phyloP scores from a whole-genome alignment of 2,888 invertebrate species.

The Diaprepes abbreviatus region DNA sequence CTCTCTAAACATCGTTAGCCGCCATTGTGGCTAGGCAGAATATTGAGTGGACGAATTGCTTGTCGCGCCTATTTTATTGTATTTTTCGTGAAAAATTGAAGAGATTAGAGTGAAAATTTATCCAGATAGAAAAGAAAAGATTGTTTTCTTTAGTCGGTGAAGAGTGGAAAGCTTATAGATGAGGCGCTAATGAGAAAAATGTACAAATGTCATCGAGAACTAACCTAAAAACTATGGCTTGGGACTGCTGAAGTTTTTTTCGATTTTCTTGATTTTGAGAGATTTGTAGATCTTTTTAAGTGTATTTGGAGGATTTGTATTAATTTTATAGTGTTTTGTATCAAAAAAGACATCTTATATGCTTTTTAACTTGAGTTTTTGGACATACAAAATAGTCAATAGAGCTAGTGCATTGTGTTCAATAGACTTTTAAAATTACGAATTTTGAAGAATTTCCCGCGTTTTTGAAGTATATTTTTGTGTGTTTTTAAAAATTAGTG shows the following conservation, averaged over 20 bases:
- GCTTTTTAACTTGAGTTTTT: conserved; percentile 1
- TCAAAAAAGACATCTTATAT: background rate
- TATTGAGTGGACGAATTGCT: conserved; percentile 46
- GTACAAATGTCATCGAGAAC: conserved; percentile 45
- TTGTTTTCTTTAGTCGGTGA: background rate
- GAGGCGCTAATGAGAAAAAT: conserved; percentile 24
- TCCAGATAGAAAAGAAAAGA: conserved; percentile 1
- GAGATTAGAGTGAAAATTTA: conserved; percentile 24
- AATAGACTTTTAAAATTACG: background rate
- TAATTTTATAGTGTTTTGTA: conserved; percentile 11
- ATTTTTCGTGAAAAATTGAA: conserved; percentile 25
- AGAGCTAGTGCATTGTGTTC: conserved; percentile 25
- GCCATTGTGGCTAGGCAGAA: conserved; percentile 55
- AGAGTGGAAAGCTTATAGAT: background rate
- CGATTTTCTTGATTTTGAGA: conserved; percentile 22
- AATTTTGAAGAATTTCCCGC: background rate
- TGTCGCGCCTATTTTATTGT: conserved; percentile 51
- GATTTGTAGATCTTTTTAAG: background rate
- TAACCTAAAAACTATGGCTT: conserved; percentile 50
- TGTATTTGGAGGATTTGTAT: conserved; percentile 8
- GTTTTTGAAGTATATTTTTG: background rate
- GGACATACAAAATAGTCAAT: conserved; percentile 29
- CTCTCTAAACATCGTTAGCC: conserved; percentile 65
- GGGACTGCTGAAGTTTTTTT: conserved; percentile 37
- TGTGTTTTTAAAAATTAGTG: background rate